A percentile compares a stretch with the other conserved stretches of the same genome.
phyloP scores from a whole-genome alignment of 1,140 invertebrate species.

The Augochlora pura region DNA sequence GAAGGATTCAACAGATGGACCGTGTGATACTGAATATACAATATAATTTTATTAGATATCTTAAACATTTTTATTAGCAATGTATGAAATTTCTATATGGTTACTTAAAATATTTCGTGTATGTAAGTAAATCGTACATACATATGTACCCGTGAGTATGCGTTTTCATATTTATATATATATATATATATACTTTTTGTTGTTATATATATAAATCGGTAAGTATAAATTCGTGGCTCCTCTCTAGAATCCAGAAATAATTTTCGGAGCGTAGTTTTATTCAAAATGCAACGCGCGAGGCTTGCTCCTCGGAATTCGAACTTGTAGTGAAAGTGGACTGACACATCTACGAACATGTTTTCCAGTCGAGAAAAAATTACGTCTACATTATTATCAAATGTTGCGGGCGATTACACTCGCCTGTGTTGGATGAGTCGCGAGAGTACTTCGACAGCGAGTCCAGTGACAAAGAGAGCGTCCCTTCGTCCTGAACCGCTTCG shows the following conservation, averaged over 20 bases:
- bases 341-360: not conserved
- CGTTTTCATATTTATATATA: constrained; percentile 44
- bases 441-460: no score
- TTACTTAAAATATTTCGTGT: constrained; percentile 70
- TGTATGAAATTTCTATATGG: constrained; percentile 71
- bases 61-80: constrained; percentile 72
- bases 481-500: no score
- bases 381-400: constrained; percentile 21
- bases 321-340: constrained; percentile 13
- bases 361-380: constrained; percentile 28
- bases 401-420: not conserved
- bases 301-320: constrained; percentile 22
- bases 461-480: no score
- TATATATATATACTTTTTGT: constrained; percentile 27
- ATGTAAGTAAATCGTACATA: constrained; percentile 59
- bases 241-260: constrained; percentile 23
- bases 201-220: constrained; percentile 47
- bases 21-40: constrained; percentile 70
- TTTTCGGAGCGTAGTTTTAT: constrained; percentile 21
- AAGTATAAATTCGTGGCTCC: constrained; percentile 59
- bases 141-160: constrained; percentile 53
- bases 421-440: not conserved
- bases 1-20: constrained; percentile 16
- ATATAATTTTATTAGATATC: constrained; percentile 76
- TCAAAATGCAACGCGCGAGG: constrained; percentile 42